These are phyloP conservation scores for Frankliniella fusca DNA, from an alignment of 2,888 invertebrate genomes.

Conservation along the genomic window DNA sequence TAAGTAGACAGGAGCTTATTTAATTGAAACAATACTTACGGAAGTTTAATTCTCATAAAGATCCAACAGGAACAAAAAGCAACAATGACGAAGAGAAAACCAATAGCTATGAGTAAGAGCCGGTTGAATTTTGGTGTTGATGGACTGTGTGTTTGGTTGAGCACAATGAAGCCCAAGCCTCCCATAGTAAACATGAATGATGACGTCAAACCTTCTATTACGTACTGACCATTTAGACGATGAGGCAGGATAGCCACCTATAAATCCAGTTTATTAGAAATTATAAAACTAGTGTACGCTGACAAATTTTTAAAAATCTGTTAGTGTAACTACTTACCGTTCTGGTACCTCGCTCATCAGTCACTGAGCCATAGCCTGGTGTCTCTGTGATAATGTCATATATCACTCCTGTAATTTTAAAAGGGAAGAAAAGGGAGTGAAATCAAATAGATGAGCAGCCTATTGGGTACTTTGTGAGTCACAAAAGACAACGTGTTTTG, in stretches of 20 bases:
- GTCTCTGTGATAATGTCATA: conserved; percentile 99
- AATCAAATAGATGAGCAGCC: too few relatives aligned
- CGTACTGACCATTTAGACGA: conserved; percentile 97
- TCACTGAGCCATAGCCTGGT: conserved; percentile 94
- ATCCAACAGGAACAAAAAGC: conserved; percentile 96
- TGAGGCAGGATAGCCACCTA: conserved; percentile 97
- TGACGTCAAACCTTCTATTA: conserved; percentile 97
- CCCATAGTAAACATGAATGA: conserved; percentile 96
- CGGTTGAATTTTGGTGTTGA: conserved; percentile 86
- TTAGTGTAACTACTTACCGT: conserved; percentile 61
- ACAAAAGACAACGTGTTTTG: too few relatives aligned
- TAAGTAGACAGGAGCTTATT: background rate
- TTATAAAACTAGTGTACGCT: background rate
- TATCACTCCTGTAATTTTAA: conserved; percentile 74
- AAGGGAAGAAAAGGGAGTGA: background rate
- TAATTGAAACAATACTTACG: conserved; percentile 50
- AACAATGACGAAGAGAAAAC: conserved; percentile 85
- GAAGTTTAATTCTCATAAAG: conserved; percentile 98
- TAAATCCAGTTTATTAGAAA: conserved; percentile 38
- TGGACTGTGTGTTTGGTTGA: conserved; percentile 91
- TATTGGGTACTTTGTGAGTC: too few relatives aligned
- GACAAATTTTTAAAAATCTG: background rate
- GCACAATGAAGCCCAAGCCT: conserved; percentile 91
- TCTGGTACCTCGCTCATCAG: conserved; percentile 93
- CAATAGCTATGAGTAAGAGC: conserved; percentile 81